Base-by-base conservation (phyloP, 2,888 invertebrate genomes). In the Rhagium mordax region DNA sequence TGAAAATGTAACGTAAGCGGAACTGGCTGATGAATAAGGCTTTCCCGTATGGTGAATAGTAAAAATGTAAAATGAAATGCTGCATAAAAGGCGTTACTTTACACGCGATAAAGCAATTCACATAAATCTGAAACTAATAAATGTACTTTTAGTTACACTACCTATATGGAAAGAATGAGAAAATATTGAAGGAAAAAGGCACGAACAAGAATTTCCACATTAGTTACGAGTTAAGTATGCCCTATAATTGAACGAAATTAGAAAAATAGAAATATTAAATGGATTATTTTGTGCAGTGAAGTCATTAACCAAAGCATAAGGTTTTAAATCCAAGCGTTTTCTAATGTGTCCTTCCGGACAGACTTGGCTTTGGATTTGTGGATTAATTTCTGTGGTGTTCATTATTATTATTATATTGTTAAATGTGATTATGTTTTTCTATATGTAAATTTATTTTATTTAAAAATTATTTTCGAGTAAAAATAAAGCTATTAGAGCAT, bases 61-160 rank as follows among this genome's bases (percentile, higher is more conserved):
- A 65, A 65, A 65, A 65, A 65, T 21, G 48, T 53, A 33, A 53
- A 65, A 41, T 65, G 65, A 65, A 67, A 33, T 20, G 57, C 16
- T 57, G 41, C 57, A 57, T 67, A 67, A 47, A 66, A 57, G 67
- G 51, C 57, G 57, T 57, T 41, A 57, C 33, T 57, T 67, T 57
- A 47, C 67, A 67, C 67, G 67, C 67, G 57, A 67, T 67, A 41
- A 21, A 67, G 67, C 67, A 57, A 67, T 67, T 57, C 67, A 67
- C 67, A 67, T 67, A 67, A 67, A 67, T 67, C 33, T 67, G 47
- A 57, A 67, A 57, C 57, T 67, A 65, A 67, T 57, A 67, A 67
- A 47, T 20, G 47, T 67, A 57, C 57, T 57, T 47, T 55, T 10
- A 55, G 67, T 67, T 57, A 27, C 51, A 57, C 47, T n/a, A n/a